phyloP scores from a whole-genome alignment of 1,140 invertebrate species.

The Mylabris phalerata region DNA sequence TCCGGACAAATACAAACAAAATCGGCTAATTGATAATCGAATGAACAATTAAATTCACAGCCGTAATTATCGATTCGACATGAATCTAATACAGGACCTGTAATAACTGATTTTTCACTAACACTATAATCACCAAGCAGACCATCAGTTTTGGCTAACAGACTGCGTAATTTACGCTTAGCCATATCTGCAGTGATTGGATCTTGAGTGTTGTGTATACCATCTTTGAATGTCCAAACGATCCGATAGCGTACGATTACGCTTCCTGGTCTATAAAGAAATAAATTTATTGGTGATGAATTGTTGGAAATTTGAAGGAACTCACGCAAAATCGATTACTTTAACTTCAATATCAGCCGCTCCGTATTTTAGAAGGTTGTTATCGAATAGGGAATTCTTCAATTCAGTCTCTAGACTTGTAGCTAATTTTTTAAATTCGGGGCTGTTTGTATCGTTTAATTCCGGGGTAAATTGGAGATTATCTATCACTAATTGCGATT shows the following conservation, averaged over 20 bases:
- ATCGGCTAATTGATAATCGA: constrained; percentile 54
- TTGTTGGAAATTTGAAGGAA: constrained; percentile 7
- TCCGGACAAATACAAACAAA: constrained; percentile 67
- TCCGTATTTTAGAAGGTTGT: constrained; percentile 45
- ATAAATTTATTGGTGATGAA: constrained; percentile 18
- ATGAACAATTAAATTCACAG: constrained; percentile 70
- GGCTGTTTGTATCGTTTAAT: constrained; percentile 52
- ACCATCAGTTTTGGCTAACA: constrained; percentile 45
- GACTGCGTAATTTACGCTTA: constrained; percentile 44
- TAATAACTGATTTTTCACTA: constrained; percentile 42
- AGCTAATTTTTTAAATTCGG: constrained; percentile 54
- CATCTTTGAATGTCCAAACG: constrained; percentile 52
- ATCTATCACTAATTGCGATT: constrained; percentile 59
- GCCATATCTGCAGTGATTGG: constrained; percentile 47
- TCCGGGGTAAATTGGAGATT: constrained; percentile 55
- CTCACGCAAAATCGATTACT: constrained; percentile 56
- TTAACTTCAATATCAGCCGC: constrained; percentile 52
- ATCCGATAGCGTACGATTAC: constrained; percentile 57
- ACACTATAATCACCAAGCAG: constrained; percentile 50
- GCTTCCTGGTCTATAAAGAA: constrained; percentile 52
- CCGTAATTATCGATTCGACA: constrained; percentile 68
- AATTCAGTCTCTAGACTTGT: constrained; percentile 52
- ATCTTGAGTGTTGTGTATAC: constrained; percentile 44
- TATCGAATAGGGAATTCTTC: constrained; percentile 48
- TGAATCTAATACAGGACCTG: constrained; percentile 55